A percentile compares a stretch with the other conserved stretches of the same genome.
These are phyloP conservation scores for Mesocentrotus franciscanus DNA, from an alignment of 53 echinoderm and acorn worm species.

Conservation along the genomic window DNA sequence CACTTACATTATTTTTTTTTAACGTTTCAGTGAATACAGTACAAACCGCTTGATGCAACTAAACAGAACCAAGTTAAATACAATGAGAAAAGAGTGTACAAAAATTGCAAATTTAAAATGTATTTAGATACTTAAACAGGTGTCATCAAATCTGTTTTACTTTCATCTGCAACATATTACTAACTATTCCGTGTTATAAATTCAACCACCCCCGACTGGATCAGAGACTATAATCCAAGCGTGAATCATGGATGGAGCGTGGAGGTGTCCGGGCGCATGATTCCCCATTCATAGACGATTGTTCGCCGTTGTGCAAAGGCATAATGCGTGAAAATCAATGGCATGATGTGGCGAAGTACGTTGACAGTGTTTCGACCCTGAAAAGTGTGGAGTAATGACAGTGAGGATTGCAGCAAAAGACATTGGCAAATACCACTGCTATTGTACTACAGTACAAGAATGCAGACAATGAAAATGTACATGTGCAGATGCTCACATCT, in stretches of 20 bases:
- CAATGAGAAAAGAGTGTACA: too few relatives aligned
- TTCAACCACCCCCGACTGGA: background rate
- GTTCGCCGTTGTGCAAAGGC: constrained; percentile 51
- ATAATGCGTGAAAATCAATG: constrained; percentile 62
- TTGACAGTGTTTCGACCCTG: constrained; percentile 30
- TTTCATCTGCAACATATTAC: background rate
- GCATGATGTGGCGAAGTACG: constrained; percentile 32
- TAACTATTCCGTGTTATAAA: background rate
- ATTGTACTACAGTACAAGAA: background rate
- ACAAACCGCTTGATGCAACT: too few relatives aligned
- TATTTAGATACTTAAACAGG: too few relatives aligned
- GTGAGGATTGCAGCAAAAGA: background rate
- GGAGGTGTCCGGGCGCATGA: constrained; percentile 20
- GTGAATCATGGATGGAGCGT: background rate
- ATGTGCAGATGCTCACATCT: background rate
- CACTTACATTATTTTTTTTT: too few relatives aligned
- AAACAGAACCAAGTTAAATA: too few relatives aligned
- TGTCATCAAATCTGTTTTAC: too few relatives aligned
- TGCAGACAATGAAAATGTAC: constrained; percentile 14
- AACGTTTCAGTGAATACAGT: too few relatives aligned
- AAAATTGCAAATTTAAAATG: too few relatives aligned
- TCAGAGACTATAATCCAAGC: background rate
- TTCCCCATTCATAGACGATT: constrained; percentile 47
- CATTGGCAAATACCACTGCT: background rate
- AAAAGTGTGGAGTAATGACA: constrained; percentile 19